Percentiles rank a stretch among this genome's conserved stretches.
These are phyloP conservation scores for Drosophila bocqueti DNA, from an alignment of 1,140 invertebrate genomes.

Conservation along the genomic window DNA sequence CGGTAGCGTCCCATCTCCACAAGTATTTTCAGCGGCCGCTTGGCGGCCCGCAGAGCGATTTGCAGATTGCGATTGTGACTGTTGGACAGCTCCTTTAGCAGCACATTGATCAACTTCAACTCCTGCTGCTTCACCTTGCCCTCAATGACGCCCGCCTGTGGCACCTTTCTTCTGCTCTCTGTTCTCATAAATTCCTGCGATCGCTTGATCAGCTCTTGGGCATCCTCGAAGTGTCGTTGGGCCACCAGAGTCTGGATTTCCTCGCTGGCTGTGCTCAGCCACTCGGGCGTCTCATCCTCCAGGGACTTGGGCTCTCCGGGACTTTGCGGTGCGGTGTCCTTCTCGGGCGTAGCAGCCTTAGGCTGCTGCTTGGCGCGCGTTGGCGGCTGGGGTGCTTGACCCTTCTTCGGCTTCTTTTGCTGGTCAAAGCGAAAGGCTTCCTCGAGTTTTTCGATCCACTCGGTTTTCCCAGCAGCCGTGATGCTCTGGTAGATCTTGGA, in stretches of 20 bases:
- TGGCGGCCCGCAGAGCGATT: slow-evolving; percentile 95
- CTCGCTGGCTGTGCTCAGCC: slow-evolving; percentile 96
- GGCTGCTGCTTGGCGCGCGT: slow-evolving; percentile 87
- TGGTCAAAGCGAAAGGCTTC: slow-evolving; percentile 94
- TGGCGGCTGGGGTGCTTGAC: slow-evolving; percentile 86
- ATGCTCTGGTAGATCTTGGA: slow-evolving; percentile 96
- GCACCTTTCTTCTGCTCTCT: slow-evolving; percentile 50
- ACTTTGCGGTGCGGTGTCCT: slow-evolving; percentile 54
- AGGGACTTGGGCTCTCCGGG: slow-evolving; percentile 85
- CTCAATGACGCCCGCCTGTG: slow-evolving; percentile 65
- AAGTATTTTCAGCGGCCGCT: slow-evolving; percentile 92
- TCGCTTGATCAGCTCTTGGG: slow-evolving; percentile 93
- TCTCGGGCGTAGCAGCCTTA: slow-evolving; percentile 64
- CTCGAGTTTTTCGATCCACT: slow-evolving; percentile 98
- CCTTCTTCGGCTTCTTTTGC: slow-evolving; percentile 86
- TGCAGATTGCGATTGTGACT: slow-evolving; percentile 95
- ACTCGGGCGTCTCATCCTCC: slow-evolving; percentile 90
- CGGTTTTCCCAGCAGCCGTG: slow-evolving; percentile 94
- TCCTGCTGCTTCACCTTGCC: slow-evolving; percentile 90
- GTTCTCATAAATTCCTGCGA: slow-evolving; percentile 87
- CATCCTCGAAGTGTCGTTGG: slow-evolving; percentile 98
- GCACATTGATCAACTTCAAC: slow-evolving; percentile 92
- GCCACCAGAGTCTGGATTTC: slow-evolving; percentile 98
- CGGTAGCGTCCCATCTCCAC: slow-evolving; percentile 87
- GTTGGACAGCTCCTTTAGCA: slow-evolving; percentile 95